Conservation (phyloP, 2,113 vertebrate genomes). For the Gorilla gorilla region DNA sequence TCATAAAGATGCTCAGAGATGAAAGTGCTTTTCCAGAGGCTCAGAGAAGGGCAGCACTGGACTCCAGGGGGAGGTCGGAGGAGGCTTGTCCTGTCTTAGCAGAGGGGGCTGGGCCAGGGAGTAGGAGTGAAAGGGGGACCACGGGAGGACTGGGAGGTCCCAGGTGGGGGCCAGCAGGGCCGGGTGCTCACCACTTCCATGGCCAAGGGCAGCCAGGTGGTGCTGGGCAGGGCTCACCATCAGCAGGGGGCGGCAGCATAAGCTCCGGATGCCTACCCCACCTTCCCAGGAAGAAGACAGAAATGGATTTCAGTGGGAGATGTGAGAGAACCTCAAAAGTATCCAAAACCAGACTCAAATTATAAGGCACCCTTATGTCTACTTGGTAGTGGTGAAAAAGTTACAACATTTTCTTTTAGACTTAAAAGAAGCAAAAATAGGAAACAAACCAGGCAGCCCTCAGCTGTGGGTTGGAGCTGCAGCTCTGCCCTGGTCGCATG, state of each 20-base stretch:
- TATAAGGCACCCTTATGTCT: neutral
- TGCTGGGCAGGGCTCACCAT: neutral
- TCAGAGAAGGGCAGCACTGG: neutral
- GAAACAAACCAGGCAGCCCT: neutral
- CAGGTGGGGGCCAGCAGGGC: neutral
- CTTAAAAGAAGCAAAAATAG: neutral
- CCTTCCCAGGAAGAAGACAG: neutral
- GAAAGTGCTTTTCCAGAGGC: neutral
- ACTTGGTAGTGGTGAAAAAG: neutral
- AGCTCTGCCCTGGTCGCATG: neutral
- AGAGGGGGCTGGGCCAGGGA: neutral
- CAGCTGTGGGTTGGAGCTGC: rapidly evolving
- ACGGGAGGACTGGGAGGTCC: neutral
- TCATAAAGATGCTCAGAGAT: neutral
- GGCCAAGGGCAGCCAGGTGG: neutral
- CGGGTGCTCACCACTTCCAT: neutral
- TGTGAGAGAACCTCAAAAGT: neutral
- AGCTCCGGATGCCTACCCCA: neutral
- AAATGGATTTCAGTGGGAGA: neutral
- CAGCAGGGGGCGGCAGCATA: neutral
- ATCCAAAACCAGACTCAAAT: neutral
- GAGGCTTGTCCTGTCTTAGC: neutral
- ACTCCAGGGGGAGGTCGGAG: neutral
- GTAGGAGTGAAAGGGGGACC: neutral
- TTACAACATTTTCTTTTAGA: neutral